Percentiles rank a stretch among this genome's conserved stretches.
These are phyloP conservation scores for Callopanchax toddi DNA, from an alignment of 2,113 vertebrate species.

Conservation along the genomic window DNA sequence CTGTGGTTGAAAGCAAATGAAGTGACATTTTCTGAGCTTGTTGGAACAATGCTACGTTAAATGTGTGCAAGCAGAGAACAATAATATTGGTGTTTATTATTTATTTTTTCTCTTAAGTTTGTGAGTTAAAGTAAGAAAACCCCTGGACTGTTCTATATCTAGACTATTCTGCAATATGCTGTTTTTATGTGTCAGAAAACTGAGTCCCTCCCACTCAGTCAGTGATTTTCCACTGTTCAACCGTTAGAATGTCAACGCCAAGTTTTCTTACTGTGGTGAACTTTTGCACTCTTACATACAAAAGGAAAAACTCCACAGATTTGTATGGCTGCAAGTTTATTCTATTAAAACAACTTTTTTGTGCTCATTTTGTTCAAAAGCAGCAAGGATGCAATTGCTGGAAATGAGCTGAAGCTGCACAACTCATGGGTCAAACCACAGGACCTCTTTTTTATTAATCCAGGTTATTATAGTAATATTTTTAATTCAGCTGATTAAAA, in stretches of 20 bases:
- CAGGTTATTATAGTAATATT: conserved; percentile 21
- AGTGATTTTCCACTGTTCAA: background rate
- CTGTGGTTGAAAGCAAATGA: background rate
- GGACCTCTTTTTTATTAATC: background rate
- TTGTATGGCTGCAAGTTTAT: background rate
- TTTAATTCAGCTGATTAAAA: conserved; percentile 9
- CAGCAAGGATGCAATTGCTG: background rate
- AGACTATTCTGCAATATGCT: background rate
- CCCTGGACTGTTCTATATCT: background rate
- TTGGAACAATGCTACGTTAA: background rate
- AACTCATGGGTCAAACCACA: too few species aligned
- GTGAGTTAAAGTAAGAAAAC: background rate
- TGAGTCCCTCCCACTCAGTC: background rate
- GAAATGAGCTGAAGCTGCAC: background rate
- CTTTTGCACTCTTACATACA: background rate
- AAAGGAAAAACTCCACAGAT: background rate
- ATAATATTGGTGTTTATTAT: background rate
- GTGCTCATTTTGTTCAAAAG: background rate
- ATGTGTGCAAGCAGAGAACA: too few species aligned
- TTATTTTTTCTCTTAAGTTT: background rate
- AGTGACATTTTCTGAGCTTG: background rate
- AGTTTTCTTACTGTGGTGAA: background rate
- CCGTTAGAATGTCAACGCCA: background rate
- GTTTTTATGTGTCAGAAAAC: background rate
- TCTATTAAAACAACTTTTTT: background rate